Percentiles rank a stretch among this genome's conserved stretches.
Evolutionary conservation across 2,797 vertebrate genomes (phyloP).

Genomic region (Notoglanidium macrostoma): DNA sequence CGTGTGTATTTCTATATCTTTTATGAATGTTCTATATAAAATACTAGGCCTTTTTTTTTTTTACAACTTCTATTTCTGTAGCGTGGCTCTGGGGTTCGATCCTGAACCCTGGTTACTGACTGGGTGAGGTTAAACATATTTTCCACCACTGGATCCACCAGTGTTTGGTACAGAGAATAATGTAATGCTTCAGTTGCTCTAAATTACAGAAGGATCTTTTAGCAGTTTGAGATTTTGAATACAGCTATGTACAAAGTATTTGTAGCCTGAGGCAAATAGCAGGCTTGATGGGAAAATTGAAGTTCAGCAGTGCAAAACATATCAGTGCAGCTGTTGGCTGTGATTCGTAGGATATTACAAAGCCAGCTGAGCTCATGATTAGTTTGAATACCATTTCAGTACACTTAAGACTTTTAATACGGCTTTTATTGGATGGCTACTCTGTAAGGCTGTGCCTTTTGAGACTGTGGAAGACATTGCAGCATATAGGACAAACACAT

Average conservation of each 20-base stretch:
- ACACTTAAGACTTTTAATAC: constrained; percentile 29
- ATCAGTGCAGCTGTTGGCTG: constrained; percentile 16
- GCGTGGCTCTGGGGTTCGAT: no score
- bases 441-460: constrained; percentile 6
- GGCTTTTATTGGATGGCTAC: constrained; percentile 33
- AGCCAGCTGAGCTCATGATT: neutral
- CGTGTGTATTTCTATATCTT: neutral
- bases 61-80: no score
- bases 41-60: no score
- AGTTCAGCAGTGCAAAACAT: neutral
- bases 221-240: neutral
- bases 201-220: constrained; percentile 5
- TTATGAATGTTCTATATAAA: neutral
- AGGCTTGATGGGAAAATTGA: neutral
- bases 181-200: neutral
- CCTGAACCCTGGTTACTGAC: neutral
- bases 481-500: constrained; percentile 34
- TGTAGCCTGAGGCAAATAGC: neutral
- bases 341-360: neutral
- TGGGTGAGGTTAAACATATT: neutral
- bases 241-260: neutral
- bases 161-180: neutral
- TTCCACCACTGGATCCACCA: neutral
- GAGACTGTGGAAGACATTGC: constrained; percentile 24
- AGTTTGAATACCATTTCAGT: constrained; percentile 9